Evolutionary conservation across 2,113 vertebrate genomes (phyloP).

Genomic region (Hydrolagus affinis): DNA sequence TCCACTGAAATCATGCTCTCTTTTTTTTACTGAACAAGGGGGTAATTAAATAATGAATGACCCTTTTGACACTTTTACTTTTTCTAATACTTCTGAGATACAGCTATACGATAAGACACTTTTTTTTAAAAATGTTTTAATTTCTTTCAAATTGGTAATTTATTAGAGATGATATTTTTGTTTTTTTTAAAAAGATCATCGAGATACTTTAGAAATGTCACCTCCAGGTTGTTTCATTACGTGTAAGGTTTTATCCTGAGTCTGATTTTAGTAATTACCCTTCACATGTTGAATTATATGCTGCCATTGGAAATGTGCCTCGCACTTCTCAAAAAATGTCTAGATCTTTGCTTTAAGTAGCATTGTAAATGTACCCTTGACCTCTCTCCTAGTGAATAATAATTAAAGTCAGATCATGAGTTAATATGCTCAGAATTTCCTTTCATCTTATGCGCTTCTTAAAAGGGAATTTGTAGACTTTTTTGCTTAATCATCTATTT

Average conservation of each 20-base stretch:
- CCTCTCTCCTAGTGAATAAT: background rate
- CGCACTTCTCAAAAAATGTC: background rate
- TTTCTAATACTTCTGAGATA: too few relatives aligned
- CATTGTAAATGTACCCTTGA: background rate
- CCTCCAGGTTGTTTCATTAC: background rate
- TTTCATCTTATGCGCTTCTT: background rate
- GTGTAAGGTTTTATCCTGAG: background rate
- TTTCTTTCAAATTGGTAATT: too few relatives aligned
- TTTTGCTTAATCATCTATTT: background rate
- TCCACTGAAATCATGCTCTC: too few relatives aligned
- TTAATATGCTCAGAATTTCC: background rate
- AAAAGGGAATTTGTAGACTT: background rate
- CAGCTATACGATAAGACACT: too few relatives aligned
- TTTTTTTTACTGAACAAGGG: too few relatives aligned
- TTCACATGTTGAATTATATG: background rate
- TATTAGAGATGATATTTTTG: too few relatives aligned
- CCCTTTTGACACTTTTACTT: too few relatives aligned
- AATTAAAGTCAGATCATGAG: background rate
- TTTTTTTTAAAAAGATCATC: too few relatives aligned
- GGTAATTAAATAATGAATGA: too few relatives aligned
- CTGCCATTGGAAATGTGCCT: background rate
- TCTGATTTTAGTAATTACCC: background rate
- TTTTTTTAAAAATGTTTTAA: too few relatives aligned
- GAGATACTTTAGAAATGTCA: background rate
- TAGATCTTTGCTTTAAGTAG: slow-evolving; percentile 7